phyloP scores from a whole-genome alignment of 2,797 vertebrate species.

The Odontamblyopus rebecca region DNA sequence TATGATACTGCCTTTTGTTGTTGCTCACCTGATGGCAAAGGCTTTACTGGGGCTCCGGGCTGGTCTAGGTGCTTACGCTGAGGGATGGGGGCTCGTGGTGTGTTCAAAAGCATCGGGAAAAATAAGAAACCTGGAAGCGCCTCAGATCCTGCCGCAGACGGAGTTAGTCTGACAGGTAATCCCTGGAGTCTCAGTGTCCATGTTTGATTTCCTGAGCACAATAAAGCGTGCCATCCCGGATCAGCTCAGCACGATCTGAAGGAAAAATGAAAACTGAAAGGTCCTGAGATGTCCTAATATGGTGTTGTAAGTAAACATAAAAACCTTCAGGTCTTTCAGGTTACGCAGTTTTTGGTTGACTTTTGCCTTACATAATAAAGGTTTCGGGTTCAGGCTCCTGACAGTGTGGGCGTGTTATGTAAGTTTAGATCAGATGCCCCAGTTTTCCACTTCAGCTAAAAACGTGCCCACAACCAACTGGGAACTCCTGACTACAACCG shows the following conservation, averaged over 20 bases:
- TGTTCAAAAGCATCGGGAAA: neutral
- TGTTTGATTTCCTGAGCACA: neutral
- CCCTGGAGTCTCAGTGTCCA: neutral
- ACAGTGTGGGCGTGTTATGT: no score
- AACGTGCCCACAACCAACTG: no score
- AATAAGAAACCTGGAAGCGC: neutral
- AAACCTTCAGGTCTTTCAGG: no score
- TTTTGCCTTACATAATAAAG: no score
- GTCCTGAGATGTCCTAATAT: neutral
- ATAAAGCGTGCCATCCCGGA: no score
- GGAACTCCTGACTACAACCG: no score
- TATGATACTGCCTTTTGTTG: constrained; percentile 25
- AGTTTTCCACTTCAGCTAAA: no score
- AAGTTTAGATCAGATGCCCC: no score
- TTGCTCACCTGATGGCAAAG: constrained; percentile 30
- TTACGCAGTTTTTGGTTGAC: no score
- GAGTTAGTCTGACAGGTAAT: constrained; percentile 1
- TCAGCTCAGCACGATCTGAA: neutral
- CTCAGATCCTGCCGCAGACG: neutral
- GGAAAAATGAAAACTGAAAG: neutral
- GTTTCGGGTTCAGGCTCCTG: no score
- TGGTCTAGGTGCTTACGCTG: neutral
- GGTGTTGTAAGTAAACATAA: neutral
- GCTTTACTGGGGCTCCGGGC: neutral
- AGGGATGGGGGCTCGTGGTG: neutral